Conservation (phyloP, 1,140 invertebrate genomes). For the Pseudomyrmex sp. region DNA sequence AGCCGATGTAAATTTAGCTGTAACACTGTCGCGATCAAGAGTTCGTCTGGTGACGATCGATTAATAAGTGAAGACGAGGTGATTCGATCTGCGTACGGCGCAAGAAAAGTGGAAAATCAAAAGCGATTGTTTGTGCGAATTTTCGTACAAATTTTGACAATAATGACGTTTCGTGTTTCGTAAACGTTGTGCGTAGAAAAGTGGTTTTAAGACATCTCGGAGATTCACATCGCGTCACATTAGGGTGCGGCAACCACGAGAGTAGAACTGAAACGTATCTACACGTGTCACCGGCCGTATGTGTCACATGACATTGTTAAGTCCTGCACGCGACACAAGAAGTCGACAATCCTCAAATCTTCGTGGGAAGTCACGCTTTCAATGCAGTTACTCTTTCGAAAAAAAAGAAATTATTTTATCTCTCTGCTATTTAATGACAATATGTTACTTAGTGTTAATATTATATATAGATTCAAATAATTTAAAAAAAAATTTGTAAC, state of each 20-base stretch:
- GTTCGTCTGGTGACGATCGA: conserved; percentile 13
- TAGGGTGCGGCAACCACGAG: conserved; percentile 23
- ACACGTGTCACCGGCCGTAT: conserved; percentile 30
- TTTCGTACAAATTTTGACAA: conserved; percentile 4
- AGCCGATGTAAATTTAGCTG: conserved; percentile 20
- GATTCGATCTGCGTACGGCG: background rate
- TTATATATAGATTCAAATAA: background rate
- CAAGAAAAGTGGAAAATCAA: conserved; percentile 20
- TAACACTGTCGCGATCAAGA: conserved; percentile 9
- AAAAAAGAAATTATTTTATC: background rate
- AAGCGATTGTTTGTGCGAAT: conserved; percentile 50
- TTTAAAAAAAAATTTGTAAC: background rate
- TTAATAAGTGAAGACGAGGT: background rate
- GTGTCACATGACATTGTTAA: conserved; percentile 26
- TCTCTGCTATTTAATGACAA: background rate
- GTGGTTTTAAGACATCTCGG: conserved; percentile 19
- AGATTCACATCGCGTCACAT: background rate
- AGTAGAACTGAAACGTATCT: background rate
- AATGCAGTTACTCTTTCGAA: background rate
- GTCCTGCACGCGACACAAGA: background rate
- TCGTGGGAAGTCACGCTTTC: background rate
- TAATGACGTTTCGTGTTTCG: conserved; percentile 48
- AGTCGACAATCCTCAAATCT: background rate
- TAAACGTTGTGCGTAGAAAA: conserved; percentile 20
- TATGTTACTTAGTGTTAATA: background rate